Evolutionary conservation across 2,113 vertebrate genomes (phyloP).

Genomic region (Penelope pileata): DNA sequence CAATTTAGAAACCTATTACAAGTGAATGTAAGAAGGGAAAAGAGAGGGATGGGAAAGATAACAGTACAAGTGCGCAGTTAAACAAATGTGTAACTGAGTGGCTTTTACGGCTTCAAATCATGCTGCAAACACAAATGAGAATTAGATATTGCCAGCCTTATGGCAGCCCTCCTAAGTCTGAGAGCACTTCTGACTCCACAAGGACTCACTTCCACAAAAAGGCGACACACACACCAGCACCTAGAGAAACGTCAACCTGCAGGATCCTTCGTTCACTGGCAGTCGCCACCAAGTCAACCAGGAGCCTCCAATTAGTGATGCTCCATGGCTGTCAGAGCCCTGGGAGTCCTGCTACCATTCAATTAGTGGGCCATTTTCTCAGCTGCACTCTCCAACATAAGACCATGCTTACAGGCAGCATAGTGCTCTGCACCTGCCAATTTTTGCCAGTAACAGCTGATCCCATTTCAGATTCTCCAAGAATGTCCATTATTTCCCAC

Average conservation of each 20-base stretch:
- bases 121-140: not conserved
- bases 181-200: not conserved
- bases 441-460: constrained; percentile 49
- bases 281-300: not conserved
- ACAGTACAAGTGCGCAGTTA: not conserved
- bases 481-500: constrained; percentile 58
- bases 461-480: constrained; percentile 41
- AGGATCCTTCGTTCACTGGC: not conserved
- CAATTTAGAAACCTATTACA: not conserved
- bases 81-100: not conserved
- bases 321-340: not conserved
- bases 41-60: not conserved
- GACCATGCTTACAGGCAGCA: not conserved
- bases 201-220: not conserved
- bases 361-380: constrained; percentile 61
- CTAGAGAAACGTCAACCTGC: not conserved
- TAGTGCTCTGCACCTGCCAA: constrained; percentile 45
- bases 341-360: constrained; percentile 41
- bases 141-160: not conserved
- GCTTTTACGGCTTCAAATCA: not conserved
- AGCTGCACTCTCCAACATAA: constrained; percentile 47
- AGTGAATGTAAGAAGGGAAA: not conserved
- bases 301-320: constrained; percentile 17
- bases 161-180: not conserved
- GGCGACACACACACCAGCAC: not conserved